Evolutionary conservation across 2,113 vertebrate genomes (phyloP).

Genomic region (Podiceps cristatus): DNA sequence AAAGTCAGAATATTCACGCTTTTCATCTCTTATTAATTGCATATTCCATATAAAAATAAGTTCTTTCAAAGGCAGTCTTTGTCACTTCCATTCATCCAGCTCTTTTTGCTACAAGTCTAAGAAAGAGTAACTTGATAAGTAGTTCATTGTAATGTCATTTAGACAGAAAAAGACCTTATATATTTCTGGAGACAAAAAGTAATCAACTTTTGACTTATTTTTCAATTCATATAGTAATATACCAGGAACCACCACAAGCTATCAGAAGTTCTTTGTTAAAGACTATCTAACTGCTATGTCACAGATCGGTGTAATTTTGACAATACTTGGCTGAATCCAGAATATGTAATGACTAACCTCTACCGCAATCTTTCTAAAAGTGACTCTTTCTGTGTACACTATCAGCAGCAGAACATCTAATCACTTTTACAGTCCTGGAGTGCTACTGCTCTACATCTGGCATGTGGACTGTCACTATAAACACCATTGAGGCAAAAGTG

Average conservation of each 20-base stretch:
- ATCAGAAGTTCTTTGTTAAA: neutral
- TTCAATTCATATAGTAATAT: neutral
- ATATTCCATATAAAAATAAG: neutral
- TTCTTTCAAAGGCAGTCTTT: neutral
- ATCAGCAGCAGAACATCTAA: neutral
- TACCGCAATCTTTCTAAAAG: neutral
- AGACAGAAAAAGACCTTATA: neutral
- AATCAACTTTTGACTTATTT: neutral
- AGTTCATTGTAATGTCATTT: neutral
- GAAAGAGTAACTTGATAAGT: neutral
- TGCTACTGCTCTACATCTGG: neutral
- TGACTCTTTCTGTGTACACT: neutral
- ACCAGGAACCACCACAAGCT: neutral
- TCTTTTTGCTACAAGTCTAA: neutral
- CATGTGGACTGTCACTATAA: neutral
- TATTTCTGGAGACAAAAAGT: neutral
- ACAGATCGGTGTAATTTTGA: neutral
- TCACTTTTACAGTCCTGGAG: neutral
- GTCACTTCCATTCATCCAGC: neutral
- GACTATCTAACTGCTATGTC: neutral
- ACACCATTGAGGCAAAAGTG: rapidly evolving
- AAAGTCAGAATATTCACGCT: neutral
- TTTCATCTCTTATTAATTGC: neutral
- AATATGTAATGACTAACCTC: neutral
- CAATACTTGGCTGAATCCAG: neutral